A percentile compares a stretch with the other conserved stretches of the same genome.
Conservation (phyloP, 2,888 invertebrate genomes). For the Cosmorhoe ocellata region DNA sequence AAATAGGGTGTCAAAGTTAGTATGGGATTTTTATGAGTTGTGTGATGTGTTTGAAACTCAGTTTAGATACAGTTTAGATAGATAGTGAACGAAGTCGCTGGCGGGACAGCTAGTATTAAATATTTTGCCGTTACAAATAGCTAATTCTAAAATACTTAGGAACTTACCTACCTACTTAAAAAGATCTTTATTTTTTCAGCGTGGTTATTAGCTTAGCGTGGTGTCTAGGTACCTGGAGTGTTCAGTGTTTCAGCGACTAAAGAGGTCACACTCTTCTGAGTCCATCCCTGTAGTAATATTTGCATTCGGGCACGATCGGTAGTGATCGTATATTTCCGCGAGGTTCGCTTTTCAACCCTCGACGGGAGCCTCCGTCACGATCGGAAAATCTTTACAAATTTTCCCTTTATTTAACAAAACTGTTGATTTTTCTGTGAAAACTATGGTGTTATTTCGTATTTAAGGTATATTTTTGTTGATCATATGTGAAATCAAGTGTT, state of each 20-base stretch:
- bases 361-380: constrained; percentile 63
- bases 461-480: constrained; percentile 36
- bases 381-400: constrained; percentile 70
- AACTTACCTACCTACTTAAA: no score
- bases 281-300: constrained; percentile 61
- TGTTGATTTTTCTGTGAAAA: constrained; percentile 55
- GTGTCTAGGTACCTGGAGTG: no score
- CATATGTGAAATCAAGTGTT: constrained; percentile 43
- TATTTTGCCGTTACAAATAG: no score
- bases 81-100: no score
- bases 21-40: no score
- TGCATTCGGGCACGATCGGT: constrained; percentile 71
- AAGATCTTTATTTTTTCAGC: no score
- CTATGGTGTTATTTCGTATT: constrained; percentile 44
- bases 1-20: no score
- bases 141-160: no score
- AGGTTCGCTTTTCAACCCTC: constrained; percentile 70
- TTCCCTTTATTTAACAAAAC: constrained; percentile 50
- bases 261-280: constrained; percentile 31
- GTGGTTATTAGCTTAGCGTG: no score
- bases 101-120: no score
- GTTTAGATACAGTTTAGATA: no score
- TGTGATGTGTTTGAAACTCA: no score
- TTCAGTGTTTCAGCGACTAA: constrained; percentile 1
- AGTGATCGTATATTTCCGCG: constrained; percentile 69